phyloP scores from a whole-genome alignment of 2,888 invertebrate genomes.

The Trisateles emortualis region DNA sequence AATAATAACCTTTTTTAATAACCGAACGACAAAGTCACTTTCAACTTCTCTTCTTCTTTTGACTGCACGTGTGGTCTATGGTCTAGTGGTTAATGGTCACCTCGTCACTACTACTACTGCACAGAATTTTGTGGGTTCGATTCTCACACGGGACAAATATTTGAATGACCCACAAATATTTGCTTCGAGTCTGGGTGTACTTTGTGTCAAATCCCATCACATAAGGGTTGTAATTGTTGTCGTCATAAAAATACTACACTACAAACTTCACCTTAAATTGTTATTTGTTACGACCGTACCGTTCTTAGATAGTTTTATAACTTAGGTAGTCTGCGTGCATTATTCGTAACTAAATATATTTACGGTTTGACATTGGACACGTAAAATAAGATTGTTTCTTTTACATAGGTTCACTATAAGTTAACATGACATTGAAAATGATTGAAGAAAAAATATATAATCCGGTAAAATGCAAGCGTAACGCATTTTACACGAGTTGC shows the following conservation, averaged over 20 bases:
- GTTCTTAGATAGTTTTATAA: background rate
- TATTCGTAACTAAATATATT: conserved; percentile 6
- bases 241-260: no score
- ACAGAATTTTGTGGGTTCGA: no score
- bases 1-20: conserved; percentile 21
- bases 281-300: no score
- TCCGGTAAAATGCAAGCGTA: conserved; percentile 51
- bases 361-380: conserved; percentile 14
- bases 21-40: conserved; percentile 14
- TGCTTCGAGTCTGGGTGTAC: no score
- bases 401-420: conserved; percentile 20
- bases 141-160: no score
- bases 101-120: no score
- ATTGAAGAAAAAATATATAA: conserved; percentile 45
- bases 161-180: no score
- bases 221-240: no score
- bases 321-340: background rate
- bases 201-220: no score
- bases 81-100: no score
- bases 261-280: background rate
- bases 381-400: conserved; percentile 27
- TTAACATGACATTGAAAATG: conserved; percentile 44
- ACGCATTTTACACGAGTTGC: conserved; percentile 58
- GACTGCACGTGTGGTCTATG: no score
- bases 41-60: conserved; percentile 7